Conservation (phyloP, 2,113 vertebrate genomes). For the Marmota flaviventris region DNA sequence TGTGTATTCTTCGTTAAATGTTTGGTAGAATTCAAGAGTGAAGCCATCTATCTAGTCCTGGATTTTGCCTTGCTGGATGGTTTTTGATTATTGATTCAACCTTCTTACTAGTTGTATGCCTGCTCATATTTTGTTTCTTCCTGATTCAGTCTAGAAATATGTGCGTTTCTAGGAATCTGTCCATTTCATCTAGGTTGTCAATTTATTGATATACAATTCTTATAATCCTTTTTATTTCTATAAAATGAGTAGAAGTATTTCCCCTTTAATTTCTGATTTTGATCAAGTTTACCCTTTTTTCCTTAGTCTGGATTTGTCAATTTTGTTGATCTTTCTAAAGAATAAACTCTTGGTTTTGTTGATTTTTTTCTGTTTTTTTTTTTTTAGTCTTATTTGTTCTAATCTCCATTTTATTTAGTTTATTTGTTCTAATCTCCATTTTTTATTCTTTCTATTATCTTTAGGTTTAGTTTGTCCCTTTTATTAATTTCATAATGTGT, state of each 20-base stretch:
- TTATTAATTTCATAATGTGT: neutral
- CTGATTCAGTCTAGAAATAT: constrained; percentile 7
- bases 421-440: too few species aligned
- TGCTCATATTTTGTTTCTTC: constrained; percentile 8
- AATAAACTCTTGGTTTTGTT: neutral
- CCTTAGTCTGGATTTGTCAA: neutral
- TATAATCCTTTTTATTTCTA: neutral
- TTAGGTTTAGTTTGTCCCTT: neutral
- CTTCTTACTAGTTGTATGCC: neutral
- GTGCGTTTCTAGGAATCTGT: neutral
- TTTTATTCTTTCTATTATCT: too few species aligned
- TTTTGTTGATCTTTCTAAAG: constrained; percentile 19
- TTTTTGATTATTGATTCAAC: constrained; percentile 25
- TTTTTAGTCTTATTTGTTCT: too few species aligned
- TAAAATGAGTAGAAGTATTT: neutral
- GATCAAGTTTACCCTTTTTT: neutral
- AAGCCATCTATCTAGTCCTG: neutral
- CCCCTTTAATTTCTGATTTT: neutral
- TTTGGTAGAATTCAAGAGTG: neutral
- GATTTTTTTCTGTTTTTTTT: neutral
- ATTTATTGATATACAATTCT: neutral
- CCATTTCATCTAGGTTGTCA: neutral
- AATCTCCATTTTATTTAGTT: too few species aligned
- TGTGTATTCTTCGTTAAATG: neutral
- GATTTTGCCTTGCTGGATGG: neutral